phyloP scores from a whole-genome alignment of 2,888 invertebrate genomes.

The Oithona nana region DNA sequence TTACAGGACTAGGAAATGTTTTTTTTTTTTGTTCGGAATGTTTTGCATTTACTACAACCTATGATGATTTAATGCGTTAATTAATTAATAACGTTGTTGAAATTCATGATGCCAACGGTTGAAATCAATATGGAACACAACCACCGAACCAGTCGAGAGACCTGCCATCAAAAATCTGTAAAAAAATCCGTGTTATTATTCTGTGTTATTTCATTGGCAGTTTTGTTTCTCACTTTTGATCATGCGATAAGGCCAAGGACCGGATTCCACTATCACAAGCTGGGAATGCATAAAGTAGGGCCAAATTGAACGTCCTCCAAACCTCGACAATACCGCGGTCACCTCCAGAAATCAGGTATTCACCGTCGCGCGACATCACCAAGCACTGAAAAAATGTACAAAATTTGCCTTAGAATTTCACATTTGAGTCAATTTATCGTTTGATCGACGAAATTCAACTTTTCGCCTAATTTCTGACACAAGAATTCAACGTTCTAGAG shows the following conservation, averaged over 20 bases:
- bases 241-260: constrained; percentile 86
- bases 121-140: constrained; percentile 99
- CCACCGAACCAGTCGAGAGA: constrained; percentile 86
- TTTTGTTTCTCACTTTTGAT: constrained; percentile 69
- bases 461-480: too few species aligned
- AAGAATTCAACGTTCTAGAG: background rate
- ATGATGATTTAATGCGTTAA: background rate
- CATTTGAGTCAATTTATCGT: too few species aligned
- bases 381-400: constrained; percentile 50
- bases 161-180: constrained; percentile 90
- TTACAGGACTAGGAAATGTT: too few species aligned
- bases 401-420: too few species aligned
- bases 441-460: too few species aligned
- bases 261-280: constrained; percentile 86
- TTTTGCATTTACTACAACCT: too few species aligned
- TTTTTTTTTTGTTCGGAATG: too few species aligned
- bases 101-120: constrained; percentile 95
- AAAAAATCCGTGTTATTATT: constrained; percentile 21
- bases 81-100: constrained; percentile 60
- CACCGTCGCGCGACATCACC: constrained; percentile 87
- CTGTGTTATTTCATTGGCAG: background rate
- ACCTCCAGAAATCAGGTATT: constrained; percentile 93
- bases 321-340: constrained; percentile 90
- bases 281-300: constrained; percentile 91
- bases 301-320: constrained; percentile 91